Evolutionary conservation across 1,140 invertebrate species (phyloP).

Genomic region (Drosophila serrata): DNA sequence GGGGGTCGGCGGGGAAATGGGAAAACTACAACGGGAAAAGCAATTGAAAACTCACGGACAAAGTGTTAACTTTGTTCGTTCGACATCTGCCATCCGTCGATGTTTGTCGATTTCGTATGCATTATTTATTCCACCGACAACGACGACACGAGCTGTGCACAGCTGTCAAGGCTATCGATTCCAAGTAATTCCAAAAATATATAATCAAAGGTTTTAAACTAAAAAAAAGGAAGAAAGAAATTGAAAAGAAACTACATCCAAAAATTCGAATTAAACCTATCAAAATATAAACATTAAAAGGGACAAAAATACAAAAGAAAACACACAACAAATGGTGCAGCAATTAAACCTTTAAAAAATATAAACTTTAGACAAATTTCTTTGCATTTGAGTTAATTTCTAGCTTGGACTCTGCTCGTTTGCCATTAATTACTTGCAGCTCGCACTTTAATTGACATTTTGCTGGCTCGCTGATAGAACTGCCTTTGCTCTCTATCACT

Average conservation of each 20-base stretch:
- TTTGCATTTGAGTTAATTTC: background rate
- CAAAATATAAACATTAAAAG: background rate
- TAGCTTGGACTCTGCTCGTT: slow-evolving; percentile 36
- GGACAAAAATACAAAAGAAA: no score
- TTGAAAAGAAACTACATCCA: background rate
- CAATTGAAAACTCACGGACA: slow-evolving; percentile 43
- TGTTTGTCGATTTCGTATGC: slow-evolving; percentile 22
- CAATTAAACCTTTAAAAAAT: no score
- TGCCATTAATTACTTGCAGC: slow-evolving; percentile 37
- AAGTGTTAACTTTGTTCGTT: slow-evolving; percentile 22
- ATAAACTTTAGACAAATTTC: background rate
- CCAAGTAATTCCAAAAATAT: slow-evolving; percentile 30
- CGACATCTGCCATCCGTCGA: slow-evolving; percentile 21
- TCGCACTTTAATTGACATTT: slow-evolving; percentile 49
- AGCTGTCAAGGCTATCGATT: slow-evolving; percentile 34
- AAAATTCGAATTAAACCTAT: background rate
- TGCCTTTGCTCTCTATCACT: slow-evolving; percentile 20
- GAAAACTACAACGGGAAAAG: slow-evolving; percentile 32
- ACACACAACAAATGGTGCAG: no score
- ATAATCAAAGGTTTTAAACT: slow-evolving; percentile 12
- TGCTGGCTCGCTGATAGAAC: slow-evolving; percentile 38
- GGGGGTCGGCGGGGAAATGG: background rate
- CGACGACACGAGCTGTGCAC: slow-evolving; percentile 18
- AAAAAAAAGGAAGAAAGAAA: background rate
- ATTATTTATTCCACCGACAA: slow-evolving; percentile 25